These are phyloP conservation scores for Thecophora atra DNA, from an alignment of 2,888 invertebrate genomes.

Conservation along the genomic window DNA sequence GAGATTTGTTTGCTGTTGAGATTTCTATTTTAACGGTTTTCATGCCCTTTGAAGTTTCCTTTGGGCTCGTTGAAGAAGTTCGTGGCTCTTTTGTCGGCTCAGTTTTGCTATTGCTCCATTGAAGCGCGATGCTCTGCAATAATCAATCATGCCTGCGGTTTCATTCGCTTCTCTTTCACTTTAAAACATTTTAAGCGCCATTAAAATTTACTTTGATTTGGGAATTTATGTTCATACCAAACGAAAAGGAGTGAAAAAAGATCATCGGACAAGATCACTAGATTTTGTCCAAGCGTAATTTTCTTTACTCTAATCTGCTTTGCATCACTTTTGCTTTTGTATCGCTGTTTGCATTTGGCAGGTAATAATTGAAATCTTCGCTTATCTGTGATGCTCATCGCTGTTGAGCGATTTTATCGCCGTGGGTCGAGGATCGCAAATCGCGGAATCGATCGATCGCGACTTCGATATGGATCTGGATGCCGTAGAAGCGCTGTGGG, in stretches of 20 bases:
- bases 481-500: constrained; percentile 28
- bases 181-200: constrained; percentile 1
- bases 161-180: background rate
- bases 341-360: constrained; percentile 1
- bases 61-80: no score
- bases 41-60: no score
- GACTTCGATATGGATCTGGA: no score
- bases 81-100: background rate
- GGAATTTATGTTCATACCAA: background rate
- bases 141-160: constrained; percentile 2
- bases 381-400: constrained; percentile 23
- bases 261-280: background rate
- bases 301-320: background rate
- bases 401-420: constrained; percentile 13
- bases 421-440: background rate
- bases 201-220: constrained; percentile 9
- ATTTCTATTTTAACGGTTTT: no score
- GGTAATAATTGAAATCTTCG: constrained; percentile 5
- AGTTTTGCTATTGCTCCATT: background rate
- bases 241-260: background rate
- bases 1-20: no score
- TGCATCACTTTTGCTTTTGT: background rate
- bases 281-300: background rate
- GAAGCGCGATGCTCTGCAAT: background rate
- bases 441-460: background rate